Evolutionary conservation across 2,113 vertebrate genomes (phyloP).

Genomic region (Thermophis baileyi): DNA sequence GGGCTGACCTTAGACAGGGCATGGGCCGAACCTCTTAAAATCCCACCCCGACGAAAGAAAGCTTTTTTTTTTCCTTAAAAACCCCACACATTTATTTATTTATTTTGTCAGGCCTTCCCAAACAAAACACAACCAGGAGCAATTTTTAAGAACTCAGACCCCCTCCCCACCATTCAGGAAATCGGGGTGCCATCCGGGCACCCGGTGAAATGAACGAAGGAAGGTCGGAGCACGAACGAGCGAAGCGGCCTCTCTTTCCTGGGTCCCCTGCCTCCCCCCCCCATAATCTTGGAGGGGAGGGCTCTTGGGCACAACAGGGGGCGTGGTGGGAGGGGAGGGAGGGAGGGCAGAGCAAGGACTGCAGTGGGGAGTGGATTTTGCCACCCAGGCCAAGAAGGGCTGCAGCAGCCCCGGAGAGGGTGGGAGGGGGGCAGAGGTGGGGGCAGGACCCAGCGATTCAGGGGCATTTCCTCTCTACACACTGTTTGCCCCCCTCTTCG

Average conservation of each 20-base stretch:
- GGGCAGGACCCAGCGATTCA: conserved; percentile 29
- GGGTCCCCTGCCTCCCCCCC: not conserved
- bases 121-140: not conserved
- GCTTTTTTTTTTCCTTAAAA: not conserved
- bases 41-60: not conserved
- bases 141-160: not conserved
- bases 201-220: too few species aligned
- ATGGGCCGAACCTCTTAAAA: not conserved
- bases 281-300: not conserved
- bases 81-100: conserved; percentile 1
- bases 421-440: not conserved
- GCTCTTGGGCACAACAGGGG: not conserved
- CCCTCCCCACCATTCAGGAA: not conserved
- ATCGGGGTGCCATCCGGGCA: not conserved
- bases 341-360: not conserved
- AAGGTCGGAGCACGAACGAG: not conserved
- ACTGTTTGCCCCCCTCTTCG: conserved; percentile 76
- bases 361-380: not conserved
- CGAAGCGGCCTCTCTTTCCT: not conserved
- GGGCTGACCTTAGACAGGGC: not conserved
- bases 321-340: not conserved
- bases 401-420: too few species aligned
- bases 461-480: conserved; percentile 77
- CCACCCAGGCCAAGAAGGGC: not conserved
- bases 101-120: not conserved